A percentile compares a stretch with the other conserved stretches of the same genome.
These are phyloP conservation scores for Sinonovacula constricta DNA, from an alignment of 1,140 invertebrate genomes.

Conservation along the genomic window DNA sequence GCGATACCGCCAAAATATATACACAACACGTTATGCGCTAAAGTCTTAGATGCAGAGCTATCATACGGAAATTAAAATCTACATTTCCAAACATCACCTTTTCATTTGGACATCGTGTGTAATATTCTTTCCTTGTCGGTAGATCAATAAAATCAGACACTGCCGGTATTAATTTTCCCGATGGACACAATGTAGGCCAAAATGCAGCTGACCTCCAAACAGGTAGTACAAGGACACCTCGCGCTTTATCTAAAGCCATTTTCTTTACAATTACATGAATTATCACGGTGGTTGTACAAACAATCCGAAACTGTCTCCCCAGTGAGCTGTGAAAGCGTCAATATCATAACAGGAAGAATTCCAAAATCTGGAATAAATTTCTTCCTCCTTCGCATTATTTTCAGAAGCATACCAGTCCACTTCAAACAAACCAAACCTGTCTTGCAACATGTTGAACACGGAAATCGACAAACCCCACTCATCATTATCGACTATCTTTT, in stretches of 20 bases:
- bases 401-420: slow-evolving; percentile 31
- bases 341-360: not conserved
- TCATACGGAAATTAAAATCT: not conserved
- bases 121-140: not conserved
- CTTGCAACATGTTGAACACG: not conserved
- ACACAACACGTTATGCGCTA: not conserved
- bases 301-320: not conserved
- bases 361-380: slow-evolving; percentile 36
- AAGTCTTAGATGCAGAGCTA: not conserved
- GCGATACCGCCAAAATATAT: not conserved
- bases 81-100: not conserved
- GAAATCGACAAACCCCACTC: slow-evolving; percentile 28
- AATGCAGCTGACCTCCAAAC: not conserved
- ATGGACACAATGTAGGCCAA: slow-evolving; percentile 19
- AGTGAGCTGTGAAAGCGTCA: slow-evolving; percentile 28
- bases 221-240: slow-evolving; percentile 5
- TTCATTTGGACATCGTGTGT: not conserved
- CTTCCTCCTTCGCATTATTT: slow-evolving; percentile 18
- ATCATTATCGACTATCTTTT: slow-evolving; percentile 32
- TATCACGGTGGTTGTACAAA: slow-evolving; percentile 39
- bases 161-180: not conserved
- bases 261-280: slow-evolving; percentile 15
- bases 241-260: not conserved
- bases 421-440: slow-evolving; percentile 7
- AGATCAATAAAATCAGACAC: not conserved